Conservation (phyloP, 2,888 invertebrate genomes). For the Pediacus dermestoides region DNA sequence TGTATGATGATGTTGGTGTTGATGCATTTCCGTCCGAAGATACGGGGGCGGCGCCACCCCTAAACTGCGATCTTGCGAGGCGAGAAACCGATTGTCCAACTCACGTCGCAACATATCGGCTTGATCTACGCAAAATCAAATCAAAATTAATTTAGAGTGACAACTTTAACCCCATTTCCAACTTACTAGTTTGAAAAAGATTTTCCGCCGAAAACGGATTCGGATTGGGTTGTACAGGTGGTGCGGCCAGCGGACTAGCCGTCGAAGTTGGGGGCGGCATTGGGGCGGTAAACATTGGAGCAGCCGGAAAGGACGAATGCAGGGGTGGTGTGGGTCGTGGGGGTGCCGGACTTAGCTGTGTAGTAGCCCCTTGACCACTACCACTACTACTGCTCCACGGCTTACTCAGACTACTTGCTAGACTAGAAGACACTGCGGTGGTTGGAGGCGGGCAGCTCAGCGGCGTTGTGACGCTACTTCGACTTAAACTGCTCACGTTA, state of each 20-base stretch:
- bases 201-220: conserved; percentile 87
- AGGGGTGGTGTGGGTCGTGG: conserved; percentile 47
- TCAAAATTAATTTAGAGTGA: background rate
- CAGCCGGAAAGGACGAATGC: conserved; percentile 46
- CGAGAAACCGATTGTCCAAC: conserved; percentile 85
- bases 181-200: conserved; percentile 79
- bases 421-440: conserved; percentile 58
- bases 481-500: conserved; percentile 79
- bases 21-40: conserved; percentile 83
- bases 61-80: conserved; percentile 70
- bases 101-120: conserved; percentile 85
- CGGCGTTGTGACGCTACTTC: conserved; percentile 56
- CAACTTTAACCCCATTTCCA: background rate
- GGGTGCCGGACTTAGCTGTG: conserved; percentile 54
- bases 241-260: conserved; percentile 61
- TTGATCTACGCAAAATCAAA: conserved; percentile 55
- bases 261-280: conserved; percentile 56
- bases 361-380: conserved; percentile 45
- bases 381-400: conserved; percentile 25
- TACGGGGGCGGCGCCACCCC: conserved; percentile 54
- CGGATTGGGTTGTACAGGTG: conserved; percentile 58
- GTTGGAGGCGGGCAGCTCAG: conserved; percentile 46
- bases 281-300: conserved; percentile 56
- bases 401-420: conserved; percentile 41
- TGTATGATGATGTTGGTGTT: conserved; percentile 90